Evolutionary conservation across 2,888 invertebrate genomes (phyloP).

Genomic region (Sarcophaga rosellei): DNA sequence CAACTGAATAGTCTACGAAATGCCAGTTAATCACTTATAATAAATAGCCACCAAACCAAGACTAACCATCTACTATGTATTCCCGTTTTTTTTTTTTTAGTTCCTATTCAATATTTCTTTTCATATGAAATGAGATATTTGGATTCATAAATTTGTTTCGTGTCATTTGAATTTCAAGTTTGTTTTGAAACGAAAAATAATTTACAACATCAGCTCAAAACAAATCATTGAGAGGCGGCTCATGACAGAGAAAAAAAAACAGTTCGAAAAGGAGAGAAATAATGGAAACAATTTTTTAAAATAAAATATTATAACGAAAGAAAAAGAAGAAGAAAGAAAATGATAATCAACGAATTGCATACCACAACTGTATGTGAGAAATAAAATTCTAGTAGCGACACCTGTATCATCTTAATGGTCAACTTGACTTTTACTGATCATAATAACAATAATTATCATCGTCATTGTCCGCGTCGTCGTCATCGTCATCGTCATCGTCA

Average conservation of each 20-base stretch:
- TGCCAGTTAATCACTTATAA: no score
- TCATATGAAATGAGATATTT: slow-evolving; percentile 41
- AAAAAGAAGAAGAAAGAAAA: not conserved
- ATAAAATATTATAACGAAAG: not conserved
- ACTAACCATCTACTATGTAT: not conserved
- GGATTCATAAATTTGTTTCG: slow-evolving; percentile 56
- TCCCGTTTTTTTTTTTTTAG: not conserved
- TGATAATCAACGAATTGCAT: not conserved
- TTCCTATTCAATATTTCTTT: not conserved
- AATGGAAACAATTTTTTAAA: slow-evolving; percentile 19
- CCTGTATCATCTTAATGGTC: slow-evolving; percentile 62
- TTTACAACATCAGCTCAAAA: slow-evolving; percentile 46
- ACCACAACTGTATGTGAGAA: slow-evolving; percentile 10
- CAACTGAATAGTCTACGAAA: no score
- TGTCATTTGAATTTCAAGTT: slow-evolving; percentile 58
- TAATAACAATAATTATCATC: slow-evolving; percentile 57
- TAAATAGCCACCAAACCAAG: no score
- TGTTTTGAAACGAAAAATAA: slow-evolving; percentile 57
- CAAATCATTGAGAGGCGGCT: slow-evolving; percentile 34
- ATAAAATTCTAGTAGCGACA: slow-evolving; percentile 65
- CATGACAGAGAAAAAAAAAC: not conserved
- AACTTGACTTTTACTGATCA: slow-evolving; percentile 59
- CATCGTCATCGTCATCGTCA: not conserved
- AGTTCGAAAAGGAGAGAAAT: not conserved
- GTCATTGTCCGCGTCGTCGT: slow-evolving; percentile 47